Conservation (phyloP, 2,888 invertebrate species). For the Morpho deidamia region DNA sequence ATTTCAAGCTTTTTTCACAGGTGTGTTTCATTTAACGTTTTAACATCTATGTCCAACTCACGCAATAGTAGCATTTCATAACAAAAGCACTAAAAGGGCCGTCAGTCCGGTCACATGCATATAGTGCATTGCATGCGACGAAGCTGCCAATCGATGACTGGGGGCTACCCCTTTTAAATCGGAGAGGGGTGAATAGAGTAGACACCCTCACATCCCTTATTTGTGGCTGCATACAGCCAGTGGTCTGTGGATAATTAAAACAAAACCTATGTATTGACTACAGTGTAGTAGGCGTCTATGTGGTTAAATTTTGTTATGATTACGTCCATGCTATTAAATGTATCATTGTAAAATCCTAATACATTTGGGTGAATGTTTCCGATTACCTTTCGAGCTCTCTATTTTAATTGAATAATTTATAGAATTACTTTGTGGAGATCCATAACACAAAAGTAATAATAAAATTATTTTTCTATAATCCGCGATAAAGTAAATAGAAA, state of each 20-base stretch:
- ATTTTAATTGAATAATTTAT: too few species aligned
- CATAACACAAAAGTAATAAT: too few species aligned
- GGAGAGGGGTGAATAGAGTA: not conserved
- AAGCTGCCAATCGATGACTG: conserved; percentile 33
- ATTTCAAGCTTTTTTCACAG: too few species aligned
- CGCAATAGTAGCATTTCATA: conserved; percentile 2
- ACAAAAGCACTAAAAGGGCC: conserved; percentile 20
- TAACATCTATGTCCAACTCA: not conserved
- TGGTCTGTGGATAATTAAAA: conserved; percentile 24
- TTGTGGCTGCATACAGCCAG: conserved; percentile 17
- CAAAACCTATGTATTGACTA: conserved; percentile 17
- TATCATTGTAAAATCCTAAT: too few species aligned
- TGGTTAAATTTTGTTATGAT: not conserved
- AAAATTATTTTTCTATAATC: too few species aligned
- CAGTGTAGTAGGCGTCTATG: conserved; percentile 1
- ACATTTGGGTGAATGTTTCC: too few species aligned
- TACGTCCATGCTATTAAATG: too few species aligned
- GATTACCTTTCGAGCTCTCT: too few species aligned
- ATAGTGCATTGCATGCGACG: conserved; percentile 57
- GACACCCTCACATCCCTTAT: conserved; percentile 14
- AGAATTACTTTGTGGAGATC: too few species aligned
- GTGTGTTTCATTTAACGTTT: not conserved
- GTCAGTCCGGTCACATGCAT: conserved; percentile 17
- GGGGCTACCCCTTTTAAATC: conserved; percentile 7
- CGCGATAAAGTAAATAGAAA: too few species aligned